These are phyloP conservation scores for Melanotaenia boesemani DNA, from an alignment of 2,797 vertebrate species.

Conservation along the genomic window DNA sequence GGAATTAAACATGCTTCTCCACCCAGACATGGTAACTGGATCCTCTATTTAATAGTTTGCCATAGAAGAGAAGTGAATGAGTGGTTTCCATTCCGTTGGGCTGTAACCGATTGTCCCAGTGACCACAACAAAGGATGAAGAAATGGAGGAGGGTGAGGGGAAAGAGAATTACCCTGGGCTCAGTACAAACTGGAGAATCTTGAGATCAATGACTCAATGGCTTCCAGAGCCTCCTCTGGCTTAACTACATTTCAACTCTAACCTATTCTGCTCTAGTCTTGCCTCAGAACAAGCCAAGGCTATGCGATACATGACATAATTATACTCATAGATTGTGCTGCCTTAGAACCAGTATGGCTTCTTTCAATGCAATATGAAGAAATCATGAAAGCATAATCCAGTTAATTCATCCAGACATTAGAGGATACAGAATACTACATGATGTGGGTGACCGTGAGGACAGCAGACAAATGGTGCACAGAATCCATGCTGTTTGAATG, in stretches of 20 bases:
- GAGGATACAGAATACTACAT: conserved; percentile 58
- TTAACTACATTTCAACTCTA: conserved; percentile 59
- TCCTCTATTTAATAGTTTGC: conserved; percentile 81
- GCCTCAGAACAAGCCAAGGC: conserved; percentile 50
- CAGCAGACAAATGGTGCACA: conserved; percentile 55
- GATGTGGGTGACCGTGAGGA: conserved; percentile 48
- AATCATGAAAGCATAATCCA: conserved; percentile 57
- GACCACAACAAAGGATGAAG: conserved; percentile 80
- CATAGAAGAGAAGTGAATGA: conserved; percentile 71
- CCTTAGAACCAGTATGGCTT: conserved; percentile 51
- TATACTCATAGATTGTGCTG: conserved; percentile 46
- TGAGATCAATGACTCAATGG: conserved; percentile 72
- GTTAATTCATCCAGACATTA: conserved; percentile 59
- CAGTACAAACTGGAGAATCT: conserved; percentile 59
- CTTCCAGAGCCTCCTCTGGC: conserved; percentile 68
- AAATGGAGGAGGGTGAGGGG: conserved; percentile 69
- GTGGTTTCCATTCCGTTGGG: conserved; percentile 79
- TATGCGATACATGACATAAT: conserved; percentile 47
- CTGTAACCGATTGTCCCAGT: conserved; percentile 81
- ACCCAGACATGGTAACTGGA: conserved; percentile 76
- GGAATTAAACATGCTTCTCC: conserved; percentile 63
- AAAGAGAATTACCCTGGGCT: conserved; percentile 62
- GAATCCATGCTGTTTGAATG: conserved; percentile 43
- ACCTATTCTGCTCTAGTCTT: conserved; percentile 48
- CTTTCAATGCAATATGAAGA: conserved; percentile 50